Percentiles rank a stretch among this genome's conserved stretches.
phyloP scores from a whole-genome alignment of 1,140 invertebrate genomes.

The Pseudobourletiella spinata region DNA sequence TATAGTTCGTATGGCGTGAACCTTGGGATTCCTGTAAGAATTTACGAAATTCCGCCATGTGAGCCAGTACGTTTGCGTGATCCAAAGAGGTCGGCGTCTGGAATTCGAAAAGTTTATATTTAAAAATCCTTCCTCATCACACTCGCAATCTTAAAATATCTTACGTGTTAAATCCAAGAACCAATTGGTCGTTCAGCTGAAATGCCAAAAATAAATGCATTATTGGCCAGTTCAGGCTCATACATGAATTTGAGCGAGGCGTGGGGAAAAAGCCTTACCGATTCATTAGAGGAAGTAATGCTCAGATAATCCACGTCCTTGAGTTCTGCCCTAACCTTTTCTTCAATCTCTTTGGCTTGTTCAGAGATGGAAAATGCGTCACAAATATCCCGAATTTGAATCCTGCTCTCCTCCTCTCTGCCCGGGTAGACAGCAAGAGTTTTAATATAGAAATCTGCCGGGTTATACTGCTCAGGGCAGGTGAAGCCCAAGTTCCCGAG shows the following conservation, averaged over 20 bases:
- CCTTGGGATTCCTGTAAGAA: slow-evolving; percentile 58
- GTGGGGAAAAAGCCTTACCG: no score
- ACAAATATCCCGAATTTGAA: slow-evolving; percentile 59
- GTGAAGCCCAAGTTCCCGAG: slow-evolving; percentile 42
- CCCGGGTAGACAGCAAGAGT: slow-evolving; percentile 52
- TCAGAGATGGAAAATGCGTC: slow-evolving; percentile 67
- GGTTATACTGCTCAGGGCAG: slow-evolving; percentile 59
- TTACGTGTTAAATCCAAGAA: slow-evolving; percentile 4
- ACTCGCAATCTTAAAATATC: no score
- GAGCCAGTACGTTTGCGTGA: slow-evolving; percentile 57
- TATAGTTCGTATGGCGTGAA: slow-evolving; percentile 57
- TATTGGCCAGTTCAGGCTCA: no score
- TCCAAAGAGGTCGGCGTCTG: slow-evolving; percentile 51
- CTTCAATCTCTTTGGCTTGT: slow-evolving; percentile 56
- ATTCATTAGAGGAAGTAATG: background rate
- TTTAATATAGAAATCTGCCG: slow-evolving; percentile 59
- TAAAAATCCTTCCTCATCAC: no score
- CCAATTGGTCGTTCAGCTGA: slow-evolving; percentile 7
- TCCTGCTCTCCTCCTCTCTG: slow-evolving; percentile 47
- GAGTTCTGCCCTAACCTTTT: slow-evolving; percentile 6
- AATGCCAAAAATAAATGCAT: no score
- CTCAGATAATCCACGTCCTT: background rate
- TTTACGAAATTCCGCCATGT: slow-evolving; percentile 58
- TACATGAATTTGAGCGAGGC: no score
- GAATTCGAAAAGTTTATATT: background rate